phyloP scores from a whole-genome alignment of 2,888 invertebrate species.

The Antitype chi region DNA sequence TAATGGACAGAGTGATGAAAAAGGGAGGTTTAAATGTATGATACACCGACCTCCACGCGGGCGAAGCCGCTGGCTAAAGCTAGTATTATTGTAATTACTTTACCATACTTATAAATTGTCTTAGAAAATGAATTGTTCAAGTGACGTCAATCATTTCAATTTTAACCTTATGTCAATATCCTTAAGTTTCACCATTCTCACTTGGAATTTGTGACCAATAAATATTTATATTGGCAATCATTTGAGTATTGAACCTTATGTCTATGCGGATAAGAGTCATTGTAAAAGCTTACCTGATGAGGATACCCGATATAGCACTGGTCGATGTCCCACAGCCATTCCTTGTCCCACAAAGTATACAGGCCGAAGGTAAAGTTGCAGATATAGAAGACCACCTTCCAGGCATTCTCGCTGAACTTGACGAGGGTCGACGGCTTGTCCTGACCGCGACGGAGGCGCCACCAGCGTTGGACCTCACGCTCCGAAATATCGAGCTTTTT shows the following conservation, averaged over 20 bases:
- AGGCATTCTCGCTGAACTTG: slow-evolving; percentile 98
- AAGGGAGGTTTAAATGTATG: too few relatives aligned
- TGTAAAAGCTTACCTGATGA: slow-evolving; percentile 91
- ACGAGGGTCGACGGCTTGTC: slow-evolving; percentile 97
- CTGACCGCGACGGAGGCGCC: slow-evolving; percentile 95
- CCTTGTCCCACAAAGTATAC: slow-evolving; percentile 96
- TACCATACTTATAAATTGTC: neutral
- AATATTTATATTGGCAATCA: too few relatives aligned
- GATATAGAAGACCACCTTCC: slow-evolving; percentile 97
- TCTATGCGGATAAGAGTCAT: neutral
- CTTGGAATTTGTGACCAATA: too few relatives aligned
- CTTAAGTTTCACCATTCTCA: neutral
- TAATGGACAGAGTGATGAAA: too few relatives aligned
- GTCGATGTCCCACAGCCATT: slow-evolving; percentile 98
- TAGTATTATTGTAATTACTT: neutral
- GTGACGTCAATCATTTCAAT: neutral
- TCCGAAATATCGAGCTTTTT: slow-evolving; percentile 96
- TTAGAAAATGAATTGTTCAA: neutral
- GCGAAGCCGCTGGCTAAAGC: too few relatives aligned
- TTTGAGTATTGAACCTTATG: slow-evolving; percentile 11
- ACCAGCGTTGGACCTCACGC: slow-evolving; percentile 98
- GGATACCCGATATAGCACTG: slow-evolving; percentile 96
- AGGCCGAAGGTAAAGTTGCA: slow-evolving; percentile 96
- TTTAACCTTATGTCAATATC: neutral
- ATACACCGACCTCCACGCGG: too few relatives aligned